Conservation (phyloP, 2,888 invertebrate species). For the Clepsis dumicolana region DNA sequence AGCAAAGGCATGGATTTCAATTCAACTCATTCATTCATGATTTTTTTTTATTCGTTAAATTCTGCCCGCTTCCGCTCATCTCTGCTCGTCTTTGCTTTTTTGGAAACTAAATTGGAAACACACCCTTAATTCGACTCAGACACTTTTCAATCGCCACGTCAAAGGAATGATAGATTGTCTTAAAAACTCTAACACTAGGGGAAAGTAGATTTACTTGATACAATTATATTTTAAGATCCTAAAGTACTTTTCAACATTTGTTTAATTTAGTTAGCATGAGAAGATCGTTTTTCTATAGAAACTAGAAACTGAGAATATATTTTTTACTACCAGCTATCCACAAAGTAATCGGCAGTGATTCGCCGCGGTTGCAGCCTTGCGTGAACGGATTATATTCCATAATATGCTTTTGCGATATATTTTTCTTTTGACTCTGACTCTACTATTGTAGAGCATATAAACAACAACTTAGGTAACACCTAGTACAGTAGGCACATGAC, state of each 20-base stretch:
- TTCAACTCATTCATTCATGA: too few species aligned
- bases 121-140: background rate
- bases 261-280: background rate
- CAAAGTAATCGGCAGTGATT: background rate
- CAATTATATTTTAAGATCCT: background rate
- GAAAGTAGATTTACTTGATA: slow-evolving; percentile 5
- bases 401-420: background rate
- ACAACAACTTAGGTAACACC: too few species aligned
- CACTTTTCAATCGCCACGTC: background rate
- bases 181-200: background rate
- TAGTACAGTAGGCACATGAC: too few species aligned
- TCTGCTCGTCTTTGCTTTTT: too few species aligned
- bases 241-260: background rate
- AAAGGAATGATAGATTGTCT: background rate
- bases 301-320: background rate
- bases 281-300: background rate
- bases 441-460: background rate
- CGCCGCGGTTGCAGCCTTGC: background rate
- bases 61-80: background rate
- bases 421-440: background rate
- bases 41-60: too few species aligned
- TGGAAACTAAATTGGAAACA: too few species aligned
- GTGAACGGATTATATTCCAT: background rate
- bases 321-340: background rate
- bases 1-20: too few species aligned